Conservation (phyloP, 2,113 vertebrate genomes). For the Lichenostomus cassidix region DNA sequence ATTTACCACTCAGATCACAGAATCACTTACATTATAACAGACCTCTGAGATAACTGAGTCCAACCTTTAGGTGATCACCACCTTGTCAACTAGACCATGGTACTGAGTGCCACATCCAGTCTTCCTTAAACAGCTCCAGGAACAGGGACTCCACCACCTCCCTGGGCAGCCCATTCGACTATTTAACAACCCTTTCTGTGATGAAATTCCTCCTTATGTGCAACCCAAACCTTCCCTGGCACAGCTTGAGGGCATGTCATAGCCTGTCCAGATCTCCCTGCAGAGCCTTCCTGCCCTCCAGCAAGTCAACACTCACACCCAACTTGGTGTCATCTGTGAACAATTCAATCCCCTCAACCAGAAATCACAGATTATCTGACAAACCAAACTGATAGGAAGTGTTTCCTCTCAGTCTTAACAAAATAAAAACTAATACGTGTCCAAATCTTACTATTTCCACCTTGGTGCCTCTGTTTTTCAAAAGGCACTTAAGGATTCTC, state of each 20-base stretch:
- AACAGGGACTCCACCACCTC: not conserved
- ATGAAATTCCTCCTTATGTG: not conserved
- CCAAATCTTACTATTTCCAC: not conserved
- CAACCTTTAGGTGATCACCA: not conserved
- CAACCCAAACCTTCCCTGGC: not conserved
- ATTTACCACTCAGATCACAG: not conserved
- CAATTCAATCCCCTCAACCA: not conserved
- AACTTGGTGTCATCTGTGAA: not conserved
- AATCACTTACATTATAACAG: not conserved
- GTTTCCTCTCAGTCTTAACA: not conserved
- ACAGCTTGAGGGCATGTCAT: not conserved
- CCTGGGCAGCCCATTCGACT: not conserved
- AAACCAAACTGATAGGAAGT: not conserved
- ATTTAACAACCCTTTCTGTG: not conserved
- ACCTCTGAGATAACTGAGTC: not conserved
- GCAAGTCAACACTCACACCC: not conserved
- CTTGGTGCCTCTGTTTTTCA: not conserved
- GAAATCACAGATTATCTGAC: not conserved
- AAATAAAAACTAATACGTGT: not conserved
- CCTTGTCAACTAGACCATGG: not conserved
- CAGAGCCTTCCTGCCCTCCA: not conserved
- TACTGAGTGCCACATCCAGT: not conserved
- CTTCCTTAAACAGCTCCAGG: not conserved
- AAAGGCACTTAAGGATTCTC: not conserved
- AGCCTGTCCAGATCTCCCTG: not conserved